phyloP scores from a whole-genome alignment of 1,140 invertebrate species.

The Holcopasites calliopsidis region DNA sequence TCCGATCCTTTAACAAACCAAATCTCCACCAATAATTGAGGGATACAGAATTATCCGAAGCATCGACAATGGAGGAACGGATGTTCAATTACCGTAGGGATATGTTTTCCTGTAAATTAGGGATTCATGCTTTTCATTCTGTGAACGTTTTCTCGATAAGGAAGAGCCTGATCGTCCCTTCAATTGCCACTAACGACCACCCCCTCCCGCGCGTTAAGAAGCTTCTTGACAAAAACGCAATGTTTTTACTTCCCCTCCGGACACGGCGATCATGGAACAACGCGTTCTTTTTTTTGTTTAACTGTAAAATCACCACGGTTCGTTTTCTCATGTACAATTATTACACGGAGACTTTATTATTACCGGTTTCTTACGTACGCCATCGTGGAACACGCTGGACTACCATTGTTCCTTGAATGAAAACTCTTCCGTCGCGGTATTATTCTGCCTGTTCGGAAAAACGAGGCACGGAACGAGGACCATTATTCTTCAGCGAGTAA shows the following conservation, averaged over 20 bases:
- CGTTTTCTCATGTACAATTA: slow-evolving; percentile 35
- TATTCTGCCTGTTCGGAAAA: slow-evolving; percentile 30
- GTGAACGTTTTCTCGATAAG: background rate
- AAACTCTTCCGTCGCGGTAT: slow-evolving; percentile 22
- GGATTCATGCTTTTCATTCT: background rate
- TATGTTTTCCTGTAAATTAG: background rate
- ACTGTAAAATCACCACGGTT: slow-evolving; percentile 49
- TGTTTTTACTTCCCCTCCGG: no score
- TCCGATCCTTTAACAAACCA: background rate
- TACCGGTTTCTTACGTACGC: background rate
- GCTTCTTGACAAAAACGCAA: no score
- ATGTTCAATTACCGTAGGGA: no score
- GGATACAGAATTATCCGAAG: no score
- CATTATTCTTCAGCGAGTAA: slow-evolving; percentile 43
- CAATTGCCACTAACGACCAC: no score
- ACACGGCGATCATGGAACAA: slow-evolving; percentile 58
- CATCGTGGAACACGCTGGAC: background rate
- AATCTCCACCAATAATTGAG: no score
- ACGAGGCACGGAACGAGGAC: slow-evolving; percentile 32
- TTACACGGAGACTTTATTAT: slow-evolving; percentile 23
- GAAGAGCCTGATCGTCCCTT: slow-evolving; percentile 8
- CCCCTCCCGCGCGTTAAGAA: no score
- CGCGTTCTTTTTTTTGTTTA: slow-evolving; percentile 29
- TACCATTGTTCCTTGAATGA: slow-evolving; percentile 46
- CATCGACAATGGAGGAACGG: no score